Evolutionary conservation across 2,113 vertebrate species (phyloP).

Genomic region (Petromus typicus): DNA sequence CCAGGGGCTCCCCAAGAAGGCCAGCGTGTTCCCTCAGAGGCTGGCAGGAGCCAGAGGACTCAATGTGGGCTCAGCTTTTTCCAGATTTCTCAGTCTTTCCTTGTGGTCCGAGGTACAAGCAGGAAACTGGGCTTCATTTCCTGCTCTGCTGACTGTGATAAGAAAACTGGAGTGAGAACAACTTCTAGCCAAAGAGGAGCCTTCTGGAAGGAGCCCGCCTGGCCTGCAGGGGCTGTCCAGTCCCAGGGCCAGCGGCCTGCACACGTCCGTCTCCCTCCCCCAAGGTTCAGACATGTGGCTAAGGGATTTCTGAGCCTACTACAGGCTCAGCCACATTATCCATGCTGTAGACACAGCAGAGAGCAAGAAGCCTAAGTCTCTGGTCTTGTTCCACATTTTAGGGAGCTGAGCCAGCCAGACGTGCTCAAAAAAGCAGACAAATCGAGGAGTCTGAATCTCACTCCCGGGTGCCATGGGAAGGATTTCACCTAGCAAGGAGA

Average conservation of each 20-base stretch:
- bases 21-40: not conserved
- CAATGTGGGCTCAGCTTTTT: not conserved
- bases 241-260: not conserved
- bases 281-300: not conserved
- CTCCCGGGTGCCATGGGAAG: not conserved
- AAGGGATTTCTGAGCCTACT: not conserved
- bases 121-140: slow-evolving; percentile 64
- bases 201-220: slow-evolving; percentile 14
- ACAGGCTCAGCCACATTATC: not conserved
- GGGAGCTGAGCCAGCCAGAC: not conserved
- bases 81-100: slow-evolving; percentile 56
- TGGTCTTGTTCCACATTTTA: not conserved
- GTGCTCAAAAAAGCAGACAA: not conserved
- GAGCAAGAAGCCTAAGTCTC: not conserved
- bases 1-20: not conserved
- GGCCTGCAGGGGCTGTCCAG: not conserved
- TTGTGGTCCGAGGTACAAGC: slow-evolving; percentile 57
- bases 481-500: not conserved
- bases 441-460: not conserved
- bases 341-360: accelerated
- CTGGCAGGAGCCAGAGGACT: not conserved
- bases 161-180: slow-evolving; percentile 55
- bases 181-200: slow-evolving; percentile 18
- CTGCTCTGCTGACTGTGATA: slow-evolving; percentile 69
- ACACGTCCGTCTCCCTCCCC: not conserved